Conservation (phyloP, 37 sponge, comb jelly and placozoan species). For the Crambe crambe region DNA sequence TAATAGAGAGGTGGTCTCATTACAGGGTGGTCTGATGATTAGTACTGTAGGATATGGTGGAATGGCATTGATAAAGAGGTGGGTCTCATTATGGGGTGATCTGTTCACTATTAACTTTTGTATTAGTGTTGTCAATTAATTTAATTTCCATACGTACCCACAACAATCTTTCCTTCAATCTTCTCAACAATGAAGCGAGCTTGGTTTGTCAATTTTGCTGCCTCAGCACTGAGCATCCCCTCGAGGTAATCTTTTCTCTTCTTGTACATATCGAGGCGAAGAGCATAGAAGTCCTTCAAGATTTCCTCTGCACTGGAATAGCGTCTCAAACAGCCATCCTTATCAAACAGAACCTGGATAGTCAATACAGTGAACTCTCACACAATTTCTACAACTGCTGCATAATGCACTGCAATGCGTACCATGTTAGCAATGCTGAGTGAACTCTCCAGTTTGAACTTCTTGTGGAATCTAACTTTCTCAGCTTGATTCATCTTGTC, state of each 20-base stretch:
- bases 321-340: constrained; percentile 79
- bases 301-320: constrained; percentile 72
- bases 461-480: constrained; percentile 81
- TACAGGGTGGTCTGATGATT: too few species aligned
- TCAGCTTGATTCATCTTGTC: constrained; percentile 75
- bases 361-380: not conserved
- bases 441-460: constrained; percentile 90
- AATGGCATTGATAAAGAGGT: too few species aligned
- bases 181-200: constrained; percentile 95
- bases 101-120: too few species aligned
- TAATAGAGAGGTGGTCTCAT: too few species aligned
- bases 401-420: too few species aligned
- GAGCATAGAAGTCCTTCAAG: constrained; percentile 83
- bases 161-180: constrained; percentile 80
- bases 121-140: too few species aligned
- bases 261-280: constrained; percentile 74
- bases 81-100: too few species aligned
- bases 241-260: constrained; percentile 84
- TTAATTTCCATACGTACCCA: too few species aligned
- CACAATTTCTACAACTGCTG: not conserved
- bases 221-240: constrained; percentile 85
- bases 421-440: constrained; percentile 73
- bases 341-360: constrained; percentile 86
- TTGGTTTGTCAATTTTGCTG: constrained; percentile 74
- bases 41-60: too few species aligned